phyloP scores from a whole-genome alignment of 2,797 vertebrate genomes.

The Triplophysa bombifrons region DNA sequence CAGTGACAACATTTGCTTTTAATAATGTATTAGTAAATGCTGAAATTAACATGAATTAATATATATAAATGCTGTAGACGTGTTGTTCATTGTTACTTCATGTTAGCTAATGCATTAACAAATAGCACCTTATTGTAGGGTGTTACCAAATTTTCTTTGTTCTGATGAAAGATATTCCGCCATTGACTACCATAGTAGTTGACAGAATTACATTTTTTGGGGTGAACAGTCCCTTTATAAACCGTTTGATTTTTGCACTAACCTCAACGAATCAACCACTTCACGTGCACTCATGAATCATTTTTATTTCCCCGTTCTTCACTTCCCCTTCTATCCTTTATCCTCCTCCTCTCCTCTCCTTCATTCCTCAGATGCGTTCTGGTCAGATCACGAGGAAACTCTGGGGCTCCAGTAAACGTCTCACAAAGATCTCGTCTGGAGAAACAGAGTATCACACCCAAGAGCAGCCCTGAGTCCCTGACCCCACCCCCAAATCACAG shows the following conservation, averaged over 20 bases:
- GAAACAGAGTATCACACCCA: slow-evolving; percentile 94
- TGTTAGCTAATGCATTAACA: too few species aligned
- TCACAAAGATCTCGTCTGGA: slow-evolving; percentile 94
- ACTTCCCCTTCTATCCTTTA: slow-evolving; percentile 7
- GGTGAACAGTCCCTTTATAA: too few species aligned
- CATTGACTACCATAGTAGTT: too few species aligned
- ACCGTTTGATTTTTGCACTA: slow-evolving; percentile 52
- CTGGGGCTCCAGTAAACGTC: slow-evolving; percentile 94
- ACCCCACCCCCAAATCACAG: slow-evolving; percentile 56
- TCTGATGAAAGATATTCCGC: too few species aligned
- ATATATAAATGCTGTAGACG: too few species aligned
- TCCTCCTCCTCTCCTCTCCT: slow-evolving; percentile 59
- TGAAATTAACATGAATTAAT: too few species aligned
- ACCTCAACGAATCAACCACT: slow-evolving; percentile 55
- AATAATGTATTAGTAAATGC: too few species aligned
- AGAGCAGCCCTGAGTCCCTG: slow-evolving; percentile 70
- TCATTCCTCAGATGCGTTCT: slow-evolving; percentile 87
- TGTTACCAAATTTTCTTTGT: too few species aligned
- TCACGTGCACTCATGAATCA: slow-evolving; percentile 72
- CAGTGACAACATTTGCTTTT: too few species aligned
- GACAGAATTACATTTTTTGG: too few species aligned
- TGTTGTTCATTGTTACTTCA: too few species aligned
- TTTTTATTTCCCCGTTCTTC: slow-evolving; percentile 59
- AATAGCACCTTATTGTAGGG: too few species aligned
- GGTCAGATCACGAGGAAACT: slow-evolving; percentile 95